Evolutionary conservation across 2,888 invertebrate species (phyloP).

Genomic region (Acleris sparsana): DNA sequence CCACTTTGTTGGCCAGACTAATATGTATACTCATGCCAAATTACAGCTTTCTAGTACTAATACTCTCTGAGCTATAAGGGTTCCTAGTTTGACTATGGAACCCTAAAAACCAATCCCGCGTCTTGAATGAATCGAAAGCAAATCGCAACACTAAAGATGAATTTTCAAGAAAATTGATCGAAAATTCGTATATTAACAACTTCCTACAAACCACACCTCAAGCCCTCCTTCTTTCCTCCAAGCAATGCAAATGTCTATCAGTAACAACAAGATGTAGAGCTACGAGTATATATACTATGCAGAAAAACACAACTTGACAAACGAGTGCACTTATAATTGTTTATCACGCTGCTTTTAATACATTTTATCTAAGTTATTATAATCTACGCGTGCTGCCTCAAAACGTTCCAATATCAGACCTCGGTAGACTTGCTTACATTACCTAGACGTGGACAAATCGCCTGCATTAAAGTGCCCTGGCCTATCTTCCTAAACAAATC

Average conservation of each 20-base stretch:
- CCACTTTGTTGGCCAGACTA: too few relatives aligned
- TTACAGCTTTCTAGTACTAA: too few relatives aligned
- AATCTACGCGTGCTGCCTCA: slow-evolving; percentile 15
- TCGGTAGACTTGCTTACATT: slow-evolving; percentile 30
- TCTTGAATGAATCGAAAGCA: too few relatives aligned
- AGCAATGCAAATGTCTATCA: neutral
- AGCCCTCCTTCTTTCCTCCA: too few relatives aligned
- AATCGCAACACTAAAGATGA: too few relatives aligned
- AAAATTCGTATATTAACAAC: too few relatives aligned
- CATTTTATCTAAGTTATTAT: slow-evolving; percentile 23
- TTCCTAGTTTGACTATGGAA: too few relatives aligned
- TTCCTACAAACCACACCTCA: neutral
- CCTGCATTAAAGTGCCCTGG: slow-evolving; percentile 34
- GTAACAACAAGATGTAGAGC: neutral
- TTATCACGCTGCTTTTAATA: slow-evolving; percentile 31
- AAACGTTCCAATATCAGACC: slow-evolving; percentile 23
- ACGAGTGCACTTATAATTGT: slow-evolving; percentile 27
- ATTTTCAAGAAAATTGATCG: too few relatives aligned
- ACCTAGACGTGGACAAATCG: slow-evolving; percentile 36
- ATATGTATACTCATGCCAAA: too few relatives aligned
- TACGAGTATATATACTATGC: too few relatives aligned
- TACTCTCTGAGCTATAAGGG: too few relatives aligned
- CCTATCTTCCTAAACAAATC: slow-evolving; percentile 36
- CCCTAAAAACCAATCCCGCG: too few relatives aligned
- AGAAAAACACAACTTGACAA: slow-evolving; percentile 9